Conservation (phyloP, 2,797 vertebrate species). For the Sebastes taczanowskii region DNA sequence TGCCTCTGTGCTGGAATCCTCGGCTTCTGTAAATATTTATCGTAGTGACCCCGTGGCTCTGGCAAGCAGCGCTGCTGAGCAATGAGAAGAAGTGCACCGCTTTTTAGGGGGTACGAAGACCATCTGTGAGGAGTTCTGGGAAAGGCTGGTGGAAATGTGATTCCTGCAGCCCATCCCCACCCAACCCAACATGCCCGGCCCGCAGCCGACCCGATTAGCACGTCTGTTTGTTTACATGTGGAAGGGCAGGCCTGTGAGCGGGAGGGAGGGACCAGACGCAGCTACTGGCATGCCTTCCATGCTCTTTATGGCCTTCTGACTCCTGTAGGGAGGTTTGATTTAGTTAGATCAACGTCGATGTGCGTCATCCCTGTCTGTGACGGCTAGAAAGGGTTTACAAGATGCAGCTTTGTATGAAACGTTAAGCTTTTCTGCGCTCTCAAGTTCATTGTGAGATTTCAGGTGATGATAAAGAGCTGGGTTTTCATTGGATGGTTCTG, state of each 20-base stretch:
- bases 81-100: not conserved
- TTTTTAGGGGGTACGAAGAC: constrained; percentile 4
- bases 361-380: not conserved
- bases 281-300: constrained; percentile 52
- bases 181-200: not conserved
- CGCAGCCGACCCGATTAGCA: constrained; percentile 4
- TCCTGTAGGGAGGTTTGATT: constrained; percentile 5
- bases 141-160: constrained; percentile 54
- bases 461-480: not conserved
- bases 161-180: constrained; percentile 11
- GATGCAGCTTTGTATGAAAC: not conserved
- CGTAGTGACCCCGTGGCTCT: constrained; percentile 43
- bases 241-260: constrained; percentile 8
- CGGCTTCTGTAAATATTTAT: constrained; percentile 72
- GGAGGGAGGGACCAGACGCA: constrained; percentile 12
- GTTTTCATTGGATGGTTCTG: not conserved
- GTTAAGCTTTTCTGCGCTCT: not conserved
- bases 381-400: not conserved
- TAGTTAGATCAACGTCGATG: not conserved
- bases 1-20: constrained; percentile 52
- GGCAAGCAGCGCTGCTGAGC: constrained; percentile 30
- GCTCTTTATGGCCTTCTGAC: constrained; percentile 27
- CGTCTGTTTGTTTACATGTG: constrained; percentile 61
- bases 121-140: constrained; percentile 48
- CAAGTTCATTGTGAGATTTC: not conserved